A percentile compares a stretch with the other conserved stretches of the same genome.
These are phyloP conservation scores for Masnerella sp. DNA, from an alignment of 2,888 invertebrate species.

Conservation along the genomic window DNA sequence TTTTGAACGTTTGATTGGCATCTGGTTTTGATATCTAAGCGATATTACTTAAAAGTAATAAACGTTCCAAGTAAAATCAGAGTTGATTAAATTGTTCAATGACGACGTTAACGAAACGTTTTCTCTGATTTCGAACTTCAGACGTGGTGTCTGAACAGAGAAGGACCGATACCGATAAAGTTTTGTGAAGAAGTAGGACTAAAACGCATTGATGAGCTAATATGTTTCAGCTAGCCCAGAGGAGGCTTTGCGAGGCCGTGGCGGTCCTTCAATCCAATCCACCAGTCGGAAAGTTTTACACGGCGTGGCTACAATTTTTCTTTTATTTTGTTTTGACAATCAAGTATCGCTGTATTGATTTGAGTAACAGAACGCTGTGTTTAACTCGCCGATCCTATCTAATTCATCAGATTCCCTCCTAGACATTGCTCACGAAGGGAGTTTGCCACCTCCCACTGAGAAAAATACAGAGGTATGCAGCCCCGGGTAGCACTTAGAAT, in stretches of 20 bases:
- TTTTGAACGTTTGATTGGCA: conserved; percentile 41
- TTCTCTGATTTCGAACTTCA: conserved; percentile 9
- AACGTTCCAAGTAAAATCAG: conserved; percentile 36
- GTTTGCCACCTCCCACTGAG: conserved; percentile 70
- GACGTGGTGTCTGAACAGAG: conserved; percentile 30
- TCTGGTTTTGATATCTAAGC: conserved; percentile 26
- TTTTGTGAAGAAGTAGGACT: conserved; percentile 45
- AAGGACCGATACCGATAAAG: conserved; percentile 22
- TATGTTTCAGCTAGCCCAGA: conserved; percentile 75
- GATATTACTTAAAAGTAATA: conserved; percentile 12
- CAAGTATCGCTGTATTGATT: background rate
- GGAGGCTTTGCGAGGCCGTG: conserved; percentile 76
- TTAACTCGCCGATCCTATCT: conserved; percentile 65
- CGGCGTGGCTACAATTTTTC: conserved; percentile 66
- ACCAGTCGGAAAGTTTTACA: conserved; percentile 63
- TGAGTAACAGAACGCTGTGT: conserved; percentile 65
- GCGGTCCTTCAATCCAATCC: conserved; percentile 66
- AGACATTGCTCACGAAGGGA: conserved; percentile 72
- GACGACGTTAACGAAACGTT: conserved; percentile 4
- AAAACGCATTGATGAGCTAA: conserved; percentile 65
- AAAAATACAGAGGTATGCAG: conserved; percentile 77
- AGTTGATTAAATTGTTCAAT: conserved; percentile 35
- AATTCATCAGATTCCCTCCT: conserved; percentile 60
- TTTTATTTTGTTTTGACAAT: background rate
- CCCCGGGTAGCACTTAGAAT: conserved; percentile 77